A percentile compares a stretch with the other conserved stretches of the same genome.
Conservation (phyloP, 2,797 vertebrate genomes). For the Myoxocephalus aenaeus region DNA sequence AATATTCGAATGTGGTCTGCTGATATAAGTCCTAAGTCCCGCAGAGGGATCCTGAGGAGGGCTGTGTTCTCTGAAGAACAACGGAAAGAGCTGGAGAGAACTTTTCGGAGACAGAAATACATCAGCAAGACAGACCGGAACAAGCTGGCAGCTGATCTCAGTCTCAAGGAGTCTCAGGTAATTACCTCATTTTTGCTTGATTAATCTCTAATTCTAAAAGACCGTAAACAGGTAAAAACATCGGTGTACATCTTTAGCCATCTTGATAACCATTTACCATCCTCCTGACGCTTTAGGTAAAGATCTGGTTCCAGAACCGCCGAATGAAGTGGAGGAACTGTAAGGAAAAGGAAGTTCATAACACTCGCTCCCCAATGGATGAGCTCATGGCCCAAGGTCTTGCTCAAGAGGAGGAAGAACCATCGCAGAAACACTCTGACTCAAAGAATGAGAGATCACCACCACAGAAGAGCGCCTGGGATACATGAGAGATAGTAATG, state of each 20-base stretch:
- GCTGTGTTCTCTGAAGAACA: slow-evolving; percentile 98
- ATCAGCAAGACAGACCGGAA: slow-evolving; percentile 97
- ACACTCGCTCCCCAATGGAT: slow-evolving; percentile 86
- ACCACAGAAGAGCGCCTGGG: slow-evolving; percentile 50
- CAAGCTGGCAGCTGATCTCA: slow-evolving; percentile 92
- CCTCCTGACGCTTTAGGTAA: slow-evolving; percentile 85
- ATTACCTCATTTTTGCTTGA: not conserved
- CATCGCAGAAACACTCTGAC: slow-evolving; percentile 36
- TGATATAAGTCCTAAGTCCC: slow-evolving; percentile 88
- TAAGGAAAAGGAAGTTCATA: slow-evolving; percentile 94
- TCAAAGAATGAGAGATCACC: slow-evolving; percentile 45
- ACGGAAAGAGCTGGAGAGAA: slow-evolving; percentile 95
- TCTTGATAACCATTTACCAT: not conserved
- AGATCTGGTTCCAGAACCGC: slow-evolving; percentile 99
- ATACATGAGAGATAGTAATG: slow-evolving; percentile 47
- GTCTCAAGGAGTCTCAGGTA: slow-evolving; percentile 98
- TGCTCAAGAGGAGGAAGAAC: slow-evolving; percentile 59
- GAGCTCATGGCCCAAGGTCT: slow-evolving; percentile 80
- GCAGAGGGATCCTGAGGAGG: slow-evolving; percentile 94
- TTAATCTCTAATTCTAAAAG: not conserved
- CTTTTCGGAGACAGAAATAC: slow-evolving; percentile 97
- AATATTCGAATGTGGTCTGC: slow-evolving; percentile 86
- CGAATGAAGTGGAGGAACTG: slow-evolving; percentile 99
- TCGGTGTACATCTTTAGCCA: not conserved
- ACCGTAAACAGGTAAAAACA: not conserved